Percentiles rank a stretch among this genome's conserved stretches.
Conservation (phyloP, 2,797 vertebrate species). For the Dendrocincla tyrannina region DNA sequence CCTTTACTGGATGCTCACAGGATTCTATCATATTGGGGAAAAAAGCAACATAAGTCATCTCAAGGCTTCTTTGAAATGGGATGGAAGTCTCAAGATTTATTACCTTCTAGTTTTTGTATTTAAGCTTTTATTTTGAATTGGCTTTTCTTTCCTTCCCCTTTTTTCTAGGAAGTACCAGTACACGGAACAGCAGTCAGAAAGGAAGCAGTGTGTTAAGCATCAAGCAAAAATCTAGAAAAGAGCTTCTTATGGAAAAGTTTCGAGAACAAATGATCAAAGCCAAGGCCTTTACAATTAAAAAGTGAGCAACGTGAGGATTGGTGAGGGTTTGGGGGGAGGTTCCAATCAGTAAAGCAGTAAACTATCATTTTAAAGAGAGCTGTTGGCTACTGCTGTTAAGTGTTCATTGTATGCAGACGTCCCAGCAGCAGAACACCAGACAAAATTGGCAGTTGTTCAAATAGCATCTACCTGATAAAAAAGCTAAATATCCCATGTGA, state of each 20-base stretch:
- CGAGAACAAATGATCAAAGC: constrained; percentile 90
- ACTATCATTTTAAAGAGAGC: not conserved
- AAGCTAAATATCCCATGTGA: not conserved
- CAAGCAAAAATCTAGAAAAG: constrained; percentile 88
- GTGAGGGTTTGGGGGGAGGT: not conserved
- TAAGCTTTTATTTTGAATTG: not conserved
- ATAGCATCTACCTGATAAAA: not conserved
- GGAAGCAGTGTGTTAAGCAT: constrained; percentile 86
- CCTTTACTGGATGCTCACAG: not conserved
- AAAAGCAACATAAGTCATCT: not conserved
- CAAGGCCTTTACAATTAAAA: constrained; percentile 86
- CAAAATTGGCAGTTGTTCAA: not conserved
- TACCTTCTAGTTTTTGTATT: not conserved
- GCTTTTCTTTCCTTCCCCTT: not conserved
- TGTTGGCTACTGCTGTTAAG: not conserved
- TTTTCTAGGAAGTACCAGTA: constrained; percentile 88
- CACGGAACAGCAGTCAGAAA: constrained; percentile 88
- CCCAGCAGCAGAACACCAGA: not conserved
- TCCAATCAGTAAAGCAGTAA: not conserved
- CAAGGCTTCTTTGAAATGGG: not conserved
- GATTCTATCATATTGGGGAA: not conserved
- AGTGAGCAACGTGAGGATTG: constrained; percentile 74
- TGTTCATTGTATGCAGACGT: not conserved
- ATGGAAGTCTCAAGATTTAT: not conserved
- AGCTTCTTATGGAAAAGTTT: constrained; percentile 91